Percentiles rank a stretch among this genome's conserved stretches.
Conservation (phyloP, 2,888 invertebrate species). For the Ennomos erosarius region DNA sequence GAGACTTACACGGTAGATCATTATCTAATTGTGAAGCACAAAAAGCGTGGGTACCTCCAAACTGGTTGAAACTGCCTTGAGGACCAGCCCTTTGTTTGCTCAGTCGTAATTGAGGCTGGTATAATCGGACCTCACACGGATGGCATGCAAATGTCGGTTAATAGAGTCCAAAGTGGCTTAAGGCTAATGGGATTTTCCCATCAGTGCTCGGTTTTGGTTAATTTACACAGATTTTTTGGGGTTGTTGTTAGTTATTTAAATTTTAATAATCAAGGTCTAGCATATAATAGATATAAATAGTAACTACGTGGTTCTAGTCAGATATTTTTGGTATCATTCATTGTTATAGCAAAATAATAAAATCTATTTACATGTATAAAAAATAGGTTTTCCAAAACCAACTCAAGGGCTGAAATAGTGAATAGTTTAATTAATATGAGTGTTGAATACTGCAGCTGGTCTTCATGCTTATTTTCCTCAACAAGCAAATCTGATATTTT, state of each 20-base stretch:
- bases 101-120: slow-evolving; percentile 69
- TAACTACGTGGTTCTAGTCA: neutral
- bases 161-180: slow-evolving; percentile 50
- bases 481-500: no score
- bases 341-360: no score
- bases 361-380: no score
- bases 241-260: neutral
- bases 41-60: slow-evolving; percentile 23
- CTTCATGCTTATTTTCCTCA: no score
- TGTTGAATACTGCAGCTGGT: no score
- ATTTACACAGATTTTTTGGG: slow-evolving; percentile 30
- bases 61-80: slow-evolving; percentile 28
- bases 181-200: slow-evolving; percentile 24
- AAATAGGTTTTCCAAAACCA: no score
- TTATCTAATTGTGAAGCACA: slow-evolving; percentile 28
- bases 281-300: no score
- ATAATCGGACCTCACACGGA: slow-evolving; percentile 68
- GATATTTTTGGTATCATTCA: no score
- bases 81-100: slow-evolving; percentile 66
- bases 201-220: slow-evolving; percentile 35
- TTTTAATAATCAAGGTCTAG: no score
- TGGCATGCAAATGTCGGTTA: slow-evolving; percentile 74
- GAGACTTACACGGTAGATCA: slow-evolving; percentile 41
- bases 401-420: no score
- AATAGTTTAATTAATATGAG: no score